phyloP scores from a whole-genome alignment of 2,888 invertebrate species.

The Subacronicta megacephala region DNA sequence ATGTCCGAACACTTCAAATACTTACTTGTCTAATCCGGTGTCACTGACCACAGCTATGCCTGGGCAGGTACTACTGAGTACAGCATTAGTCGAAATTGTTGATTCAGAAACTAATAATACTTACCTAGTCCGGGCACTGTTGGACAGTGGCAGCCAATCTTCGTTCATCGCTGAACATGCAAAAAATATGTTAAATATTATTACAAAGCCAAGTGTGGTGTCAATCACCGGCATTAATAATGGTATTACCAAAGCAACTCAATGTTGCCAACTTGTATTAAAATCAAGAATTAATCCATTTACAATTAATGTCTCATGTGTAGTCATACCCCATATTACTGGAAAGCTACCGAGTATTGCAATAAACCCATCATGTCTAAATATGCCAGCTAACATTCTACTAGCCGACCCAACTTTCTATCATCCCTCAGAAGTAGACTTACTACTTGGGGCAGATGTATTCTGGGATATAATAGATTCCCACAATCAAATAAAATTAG shows the following conservation, averaged over 20 bases:
- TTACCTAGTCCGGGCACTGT: conserved; percentile 1
- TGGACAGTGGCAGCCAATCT: conserved; percentile 1
- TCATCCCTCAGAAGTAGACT: background rate
- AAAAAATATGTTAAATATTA: conserved; percentile 1
- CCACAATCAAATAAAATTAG: background rate
- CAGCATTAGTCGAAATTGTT: conserved; percentile 1
- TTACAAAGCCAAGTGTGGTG: background rate
- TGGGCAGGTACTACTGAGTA: conserved; percentile 1
- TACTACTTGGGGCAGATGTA: background rate
- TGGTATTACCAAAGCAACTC: background rate
- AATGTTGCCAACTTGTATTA: too few species aligned
- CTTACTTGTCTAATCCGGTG: background rate
- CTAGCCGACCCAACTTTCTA: background rate
- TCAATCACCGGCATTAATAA: background rate
- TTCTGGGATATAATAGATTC: background rate
- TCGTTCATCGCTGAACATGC: conserved; percentile 1
- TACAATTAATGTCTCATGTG: background rate
- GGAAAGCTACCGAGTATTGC: background rate
- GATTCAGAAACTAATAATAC: background rate
- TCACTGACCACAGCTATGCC: background rate
- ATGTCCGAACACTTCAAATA: background rate
- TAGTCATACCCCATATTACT: background rate
- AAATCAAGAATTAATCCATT: too few species aligned
- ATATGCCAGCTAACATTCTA: background rate
- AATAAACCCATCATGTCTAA: background rate